Base-by-base conservation (phyloP, 2,888 invertebrate genomes). In the Epicampocera succincta region DNA sequence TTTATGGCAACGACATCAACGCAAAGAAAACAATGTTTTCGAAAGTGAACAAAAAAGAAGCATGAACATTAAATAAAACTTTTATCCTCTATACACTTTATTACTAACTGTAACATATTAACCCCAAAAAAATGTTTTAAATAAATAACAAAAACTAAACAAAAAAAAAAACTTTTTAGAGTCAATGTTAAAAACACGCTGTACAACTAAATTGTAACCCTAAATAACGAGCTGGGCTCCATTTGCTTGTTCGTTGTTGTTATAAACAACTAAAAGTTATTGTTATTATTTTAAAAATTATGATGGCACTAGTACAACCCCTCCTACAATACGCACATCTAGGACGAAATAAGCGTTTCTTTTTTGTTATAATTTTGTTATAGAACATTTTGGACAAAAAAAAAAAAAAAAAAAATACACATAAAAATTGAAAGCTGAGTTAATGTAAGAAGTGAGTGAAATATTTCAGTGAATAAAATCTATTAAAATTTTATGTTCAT, bases 111-210 rank as follows among this genome's bases (percentile, higher is more conserved):
- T 72, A 76, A 72, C 71, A 72, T 71, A 80, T 80, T 69, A 76
- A 76, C 65, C 68, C 68, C 58, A 65, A 66, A 58, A 74, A 58
- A 42, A 29, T n/a, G 13, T 56, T 5, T 54, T 17, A 13, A n/a
- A 29, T 3, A 52, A 19, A 71, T 13, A 29, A 56, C 11, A 2
- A 56, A 38, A n/a, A 12, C 5, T 25, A 25, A 25, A 25, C 5
- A 13, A 29, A n/a, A 54, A 29, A 6, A 50, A 17, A 40, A 19
- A 33, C 40, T 25, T 19, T 50, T 48, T 42, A 56, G 33, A 81
- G 80, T 72, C 76, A 81, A 72, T 80, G 80, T 76, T 80, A 56
- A 66, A 66, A 61, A 48, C 42, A 48, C 13, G 40, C 46, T 66
- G 13, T 66, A 19, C 58, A 54, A 38, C 48, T 52, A 66, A 63